These are phyloP conservation scores for Ciona savignyi DNA, from an alignment of 23 tunicate species.

Conservation along the genomic window DNA sequence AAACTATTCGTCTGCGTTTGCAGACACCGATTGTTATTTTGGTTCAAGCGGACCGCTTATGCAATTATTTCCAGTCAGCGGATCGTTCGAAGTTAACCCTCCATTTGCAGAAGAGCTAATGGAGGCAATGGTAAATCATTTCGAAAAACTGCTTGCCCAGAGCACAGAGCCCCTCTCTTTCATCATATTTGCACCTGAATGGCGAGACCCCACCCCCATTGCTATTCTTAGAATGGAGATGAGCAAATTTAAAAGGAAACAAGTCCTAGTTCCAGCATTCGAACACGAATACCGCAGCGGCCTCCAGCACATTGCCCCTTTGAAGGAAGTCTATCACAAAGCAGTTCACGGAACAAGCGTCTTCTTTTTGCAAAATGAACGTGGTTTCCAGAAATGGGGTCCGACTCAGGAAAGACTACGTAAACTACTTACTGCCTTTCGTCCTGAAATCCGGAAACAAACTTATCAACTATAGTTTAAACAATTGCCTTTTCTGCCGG, in stretches of 20 bases:
- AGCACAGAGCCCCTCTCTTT: slow-evolving; percentile 67
- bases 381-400: slow-evolving; percentile 64
- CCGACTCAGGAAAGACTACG: slow-evolving; percentile 67
- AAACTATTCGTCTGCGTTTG: slow-evolving; percentile 78
- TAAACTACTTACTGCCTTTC: slow-evolving; percentile 51
- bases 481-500: too few relatives aligned
- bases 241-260: slow-evolving; percentile 69
- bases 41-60: slow-evolving; percentile 85
- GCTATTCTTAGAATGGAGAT: slow-evolving; percentile 78
- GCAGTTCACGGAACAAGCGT: slow-evolving; percentile 81
- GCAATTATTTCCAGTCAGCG: slow-evolving; percentile 79
- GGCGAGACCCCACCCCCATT: slow-evolving; percentile 89
- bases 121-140: slow-evolving; percentile 93
- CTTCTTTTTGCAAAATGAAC: slow-evolving; percentile 76
- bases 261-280: slow-evolving; percentile 76
- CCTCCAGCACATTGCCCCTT: slow-evolving; percentile 50
- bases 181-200: slow-evolving; percentile 83
- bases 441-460: slow-evolving; percentile 20
- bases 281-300: slow-evolving; percentile 90
- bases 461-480: too few relatives aligned
- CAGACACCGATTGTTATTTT: slow-evolving; percentile 79
- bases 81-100: slow-evolving; percentile 88
- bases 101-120: slow-evolving; percentile 88
- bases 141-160: slow-evolving; percentile 72
- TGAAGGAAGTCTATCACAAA: slow-evolving; percentile 60